These are phyloP conservation scores for Papilio protenor DNA, from an alignment of 2,888 invertebrate genomes.

Conservation along the genomic window DNA sequence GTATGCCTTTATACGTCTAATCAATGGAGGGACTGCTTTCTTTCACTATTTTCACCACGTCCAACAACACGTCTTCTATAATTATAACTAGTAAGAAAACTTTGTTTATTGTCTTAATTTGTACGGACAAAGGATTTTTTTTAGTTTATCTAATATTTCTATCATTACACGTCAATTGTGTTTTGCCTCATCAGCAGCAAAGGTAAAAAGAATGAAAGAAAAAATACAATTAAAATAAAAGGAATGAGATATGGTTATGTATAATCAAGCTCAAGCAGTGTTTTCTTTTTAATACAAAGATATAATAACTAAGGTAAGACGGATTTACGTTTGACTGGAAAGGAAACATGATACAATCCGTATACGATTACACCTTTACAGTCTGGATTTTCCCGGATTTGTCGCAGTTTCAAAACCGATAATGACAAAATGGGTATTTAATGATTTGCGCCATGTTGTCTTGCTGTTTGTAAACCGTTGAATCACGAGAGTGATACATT, in stretches of 20 bases:
- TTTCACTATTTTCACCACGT: slow-evolving; percentile 24
- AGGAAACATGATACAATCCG: slow-evolving; percentile 24
- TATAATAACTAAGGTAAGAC: not conserved
- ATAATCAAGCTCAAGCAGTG: not conserved
- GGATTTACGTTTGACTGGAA: slow-evolving; percentile 11
- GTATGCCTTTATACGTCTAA: slow-evolving; percentile 37
- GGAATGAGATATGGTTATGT: not conserved
- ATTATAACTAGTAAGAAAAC: not conserved
- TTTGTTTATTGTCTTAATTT: not conserved
- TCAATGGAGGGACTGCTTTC: slow-evolving; percentile 31
- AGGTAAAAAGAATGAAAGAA: not conserved
- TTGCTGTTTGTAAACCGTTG: not conserved
- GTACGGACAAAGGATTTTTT: too few species aligned
- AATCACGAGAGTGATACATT: not conserved
- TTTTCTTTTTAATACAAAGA: slow-evolving; percentile 9
- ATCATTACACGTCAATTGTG: not conserved
- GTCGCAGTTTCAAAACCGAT: slow-evolving; percentile 17
- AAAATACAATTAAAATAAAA: not conserved
- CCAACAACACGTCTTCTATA: slow-evolving; percentile 14
- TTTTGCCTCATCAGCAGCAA: not conserved
- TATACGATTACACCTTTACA: slow-evolving; percentile 31
- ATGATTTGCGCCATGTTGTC: not conserved
- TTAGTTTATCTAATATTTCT: too few species aligned
- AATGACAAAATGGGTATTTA: not conserved
- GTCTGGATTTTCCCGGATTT: slow-evolving; percentile 37